Percentiles rank a stretch among this genome's conserved stretches.
phyloP scores from a whole-genome alignment of 2,888 invertebrate species.

The Melieria picta region DNA sequence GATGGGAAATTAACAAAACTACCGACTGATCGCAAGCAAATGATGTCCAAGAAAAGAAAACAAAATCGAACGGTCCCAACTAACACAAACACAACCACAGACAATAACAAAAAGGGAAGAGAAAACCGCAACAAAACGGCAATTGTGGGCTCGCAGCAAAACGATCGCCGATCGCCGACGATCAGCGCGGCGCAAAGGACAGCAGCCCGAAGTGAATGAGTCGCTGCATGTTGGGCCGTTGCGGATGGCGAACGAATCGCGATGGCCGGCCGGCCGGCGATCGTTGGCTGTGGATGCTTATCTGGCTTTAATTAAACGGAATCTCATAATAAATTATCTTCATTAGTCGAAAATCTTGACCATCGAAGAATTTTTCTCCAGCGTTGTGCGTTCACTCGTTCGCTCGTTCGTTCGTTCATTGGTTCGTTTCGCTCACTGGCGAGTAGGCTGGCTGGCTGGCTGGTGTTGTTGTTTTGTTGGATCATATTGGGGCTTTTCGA shows the following conservation, averaged over 20 bases:
- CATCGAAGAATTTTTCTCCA: conserved; percentile 43
- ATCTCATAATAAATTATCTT: conserved; percentile 67
- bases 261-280: conserved; percentile 36
- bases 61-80: not conserved
- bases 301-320: conserved; percentile 66
- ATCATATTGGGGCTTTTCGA: not conserved
- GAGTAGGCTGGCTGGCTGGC: too few species aligned
- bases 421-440: not conserved
- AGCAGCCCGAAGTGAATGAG: too few species aligned
- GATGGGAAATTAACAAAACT: conserved; percentile 56
- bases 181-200: too few species aligned
- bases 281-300: conserved; percentile 51
- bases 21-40: conserved; percentile 37
- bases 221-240: too few species aligned
- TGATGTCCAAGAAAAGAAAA: conserved; percentile 23
- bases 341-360: conserved; percentile 58
- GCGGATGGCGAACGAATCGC: too few species aligned
- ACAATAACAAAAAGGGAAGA: conserved; percentile 9
- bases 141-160: conserved; percentile 4
- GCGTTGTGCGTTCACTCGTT: conserved; percentile 2
- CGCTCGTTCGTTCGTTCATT: conserved; percentile 2
- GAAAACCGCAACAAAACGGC: conserved; percentile 2
- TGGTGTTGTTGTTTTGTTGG: not conserved
- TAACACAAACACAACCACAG: conserved; percentile 13
- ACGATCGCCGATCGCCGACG: not conserved